These are phyloP conservation scores for Pelodytes ibericus DNA, from an alignment of 2,797 vertebrate species.

Conservation along the genomic window DNA sequence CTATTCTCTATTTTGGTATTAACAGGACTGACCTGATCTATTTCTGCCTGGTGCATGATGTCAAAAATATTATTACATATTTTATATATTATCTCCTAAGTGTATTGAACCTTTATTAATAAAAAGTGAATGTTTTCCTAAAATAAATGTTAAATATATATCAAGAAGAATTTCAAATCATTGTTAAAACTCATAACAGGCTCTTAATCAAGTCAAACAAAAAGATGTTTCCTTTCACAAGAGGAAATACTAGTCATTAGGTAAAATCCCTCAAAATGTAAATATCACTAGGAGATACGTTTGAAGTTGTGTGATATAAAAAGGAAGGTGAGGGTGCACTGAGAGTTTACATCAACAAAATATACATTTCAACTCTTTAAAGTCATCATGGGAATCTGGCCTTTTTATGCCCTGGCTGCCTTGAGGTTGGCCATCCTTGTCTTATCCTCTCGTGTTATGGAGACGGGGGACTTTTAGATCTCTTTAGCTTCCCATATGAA, in stretches of 20 bases:
- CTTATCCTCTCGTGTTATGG: conserved; percentile 32
- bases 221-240: conserved; percentile 17
- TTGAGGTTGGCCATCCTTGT: conserved; percentile 21
- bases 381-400: conserved; percentile 42
- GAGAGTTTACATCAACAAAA: conserved; percentile 47
- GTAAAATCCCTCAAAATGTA: conserved; percentile 43
- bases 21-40: too few relatives aligned
- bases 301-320: conserved; percentile 25
- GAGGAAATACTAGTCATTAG: conserved; percentile 47
- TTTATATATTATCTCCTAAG: too few relatives aligned
- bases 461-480: conserved; percentile 18
- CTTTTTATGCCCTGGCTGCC: conserved; percentile 23
- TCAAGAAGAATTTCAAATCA: too few relatives aligned
- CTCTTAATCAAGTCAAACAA: conserved; percentile 29
- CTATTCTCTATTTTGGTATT: too few relatives aligned
- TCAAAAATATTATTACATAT: too few relatives aligned
- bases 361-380: conserved; percentile 28
- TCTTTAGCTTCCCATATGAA: conserved; percentile 19
- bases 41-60: too few relatives aligned
- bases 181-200: too few relatives aligned
- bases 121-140: too few relatives aligned
- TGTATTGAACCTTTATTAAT: too few relatives aligned
- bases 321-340: conserved; percentile 44
- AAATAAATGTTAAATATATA: too few relatives aligned
- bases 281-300: conserved; percentile 38